Conservation (phyloP, 2,888 invertebrate species). For the Sthenelais limicola region DNA sequence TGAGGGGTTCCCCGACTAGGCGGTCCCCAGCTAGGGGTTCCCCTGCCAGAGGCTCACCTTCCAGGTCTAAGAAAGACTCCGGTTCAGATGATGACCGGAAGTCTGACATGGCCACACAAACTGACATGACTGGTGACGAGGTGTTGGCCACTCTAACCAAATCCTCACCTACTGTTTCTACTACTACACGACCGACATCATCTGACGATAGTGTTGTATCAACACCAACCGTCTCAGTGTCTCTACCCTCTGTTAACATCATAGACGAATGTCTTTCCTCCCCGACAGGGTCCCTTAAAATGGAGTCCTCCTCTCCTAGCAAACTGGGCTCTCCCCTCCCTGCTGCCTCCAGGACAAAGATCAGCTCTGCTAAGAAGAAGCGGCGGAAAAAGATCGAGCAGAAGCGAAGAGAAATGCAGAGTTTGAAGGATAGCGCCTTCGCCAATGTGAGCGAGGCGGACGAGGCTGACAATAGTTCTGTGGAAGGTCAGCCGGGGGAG, state of each 20-base stretch:
- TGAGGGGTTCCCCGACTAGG: not conserved
- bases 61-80: not conserved
- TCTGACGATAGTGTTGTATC: conserved; percentile 1
- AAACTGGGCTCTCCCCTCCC: not conserved
- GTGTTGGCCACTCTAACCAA: conserved; percentile 29
- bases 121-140: conserved; percentile 42
- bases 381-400: conserved; percentile 31
- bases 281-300: conserved; percentile 37
- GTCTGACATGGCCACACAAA: conserved; percentile 40
- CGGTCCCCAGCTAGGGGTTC: too few species aligned
- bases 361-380: conserved; percentile 18
- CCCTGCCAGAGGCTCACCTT: not conserved
- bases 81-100: conserved; percentile 14
- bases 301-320: not conserved
- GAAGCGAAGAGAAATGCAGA: conserved; percentile 8
- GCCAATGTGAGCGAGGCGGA: conserved; percentile 2
- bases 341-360: conserved; percentile 2
- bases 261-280: too few species aligned
- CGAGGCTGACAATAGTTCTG: conserved; percentile 22
- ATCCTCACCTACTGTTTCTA: not conserved
- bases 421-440: conserved; percentile 13
- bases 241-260: conserved; percentile 19
- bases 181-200: not conserved
- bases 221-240: conserved; percentile 22
- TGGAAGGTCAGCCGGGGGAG: conserved; percentile 52